A percentile compares a stretch with the other conserved stretches of the same genome.
phyloP scores from a whole-genome alignment of 2,113 vertebrate species.

The Narcine bancroftii region DNA sequence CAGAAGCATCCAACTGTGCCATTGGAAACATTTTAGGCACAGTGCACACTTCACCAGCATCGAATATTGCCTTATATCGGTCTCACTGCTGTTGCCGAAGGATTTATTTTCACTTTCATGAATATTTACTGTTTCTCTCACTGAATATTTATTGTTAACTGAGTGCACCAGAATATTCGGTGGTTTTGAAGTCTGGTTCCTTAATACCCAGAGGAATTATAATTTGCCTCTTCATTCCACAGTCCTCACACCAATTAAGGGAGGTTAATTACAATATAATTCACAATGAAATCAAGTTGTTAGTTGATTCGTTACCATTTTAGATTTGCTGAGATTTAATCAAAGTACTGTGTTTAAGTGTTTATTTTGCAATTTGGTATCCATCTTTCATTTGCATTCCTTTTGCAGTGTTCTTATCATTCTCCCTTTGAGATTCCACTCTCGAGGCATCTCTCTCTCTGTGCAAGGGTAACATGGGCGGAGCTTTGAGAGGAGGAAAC shows the following conservation, averaged over 20 bases:
- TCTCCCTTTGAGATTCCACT: not conserved
- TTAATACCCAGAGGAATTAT: not conserved
- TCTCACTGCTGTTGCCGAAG: not conserved
- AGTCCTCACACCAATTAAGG: not conserved
- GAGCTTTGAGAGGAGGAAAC: not conserved
- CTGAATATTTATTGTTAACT: not conserved
- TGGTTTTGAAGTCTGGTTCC: not conserved
- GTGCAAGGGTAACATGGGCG: not conserved
- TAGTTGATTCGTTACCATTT: constrained; percentile 22
- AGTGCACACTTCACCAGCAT: not conserved
- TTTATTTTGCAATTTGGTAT: not conserved
- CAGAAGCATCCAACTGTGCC: not conserved
- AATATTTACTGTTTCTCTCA: not conserved
- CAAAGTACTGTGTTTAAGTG: not conserved
- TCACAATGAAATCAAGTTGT: constrained; percentile 31
- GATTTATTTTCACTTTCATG: not conserved
- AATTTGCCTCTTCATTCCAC: not conserved
- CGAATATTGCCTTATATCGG: not conserved
- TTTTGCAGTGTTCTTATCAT: not conserved
- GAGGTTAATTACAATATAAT: constrained; percentile 7
- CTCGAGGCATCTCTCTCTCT: not conserved
- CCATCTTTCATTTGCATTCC: not conserved
- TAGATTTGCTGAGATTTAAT: constrained; percentile 11
- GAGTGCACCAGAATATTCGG: not conserved
- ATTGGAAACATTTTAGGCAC: not conserved